Evolutionary conservation across 2,113 vertebrate genomes (phyloP), one percentile per base, ranked within the genome.

Genomic region (Grammomys dolichurus): DNA sequence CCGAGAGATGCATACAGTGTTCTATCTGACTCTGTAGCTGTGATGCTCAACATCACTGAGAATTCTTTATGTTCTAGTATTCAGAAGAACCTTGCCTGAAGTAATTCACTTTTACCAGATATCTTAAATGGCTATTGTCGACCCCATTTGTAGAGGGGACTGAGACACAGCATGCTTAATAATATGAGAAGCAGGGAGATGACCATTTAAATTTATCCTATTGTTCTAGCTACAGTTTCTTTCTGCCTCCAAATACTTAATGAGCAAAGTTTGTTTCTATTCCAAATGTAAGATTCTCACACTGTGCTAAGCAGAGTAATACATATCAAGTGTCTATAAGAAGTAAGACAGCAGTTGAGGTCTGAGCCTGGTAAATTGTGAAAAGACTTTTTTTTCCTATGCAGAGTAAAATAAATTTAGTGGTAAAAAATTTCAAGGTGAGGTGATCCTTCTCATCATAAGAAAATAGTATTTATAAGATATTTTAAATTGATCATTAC

Each of bases 401-500:
- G n/a, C 76, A 69, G 85, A 75, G 12, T 86, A 88, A 90, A 91
- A 75, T 88, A 91, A 86, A 69, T 81, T 17, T 26, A 26, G 19
- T 70, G 70, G 31, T 22, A 92, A 76, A 80, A n/a, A 65, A 78
- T 40, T 81, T 36, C 33, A 60, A 72, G 54, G 24, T 51, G 69
- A 58, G 14, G 40, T 93, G 31, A 17, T 92, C 16, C 72, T 96
- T 85, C 77, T 87, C 36, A 13, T 78, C 11, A 4, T 88, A 81
- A 89, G 56, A 69, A 87, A 96, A 72, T 70, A 76, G 1, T 54
- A 12, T 56, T 90, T 43, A 43, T 94, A 48, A 81, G 33, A 43
- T 73, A 28, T 48, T 91, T 84, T 43, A 20, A 90, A 33, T 95
- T 75, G 87, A 22, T 51, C 81, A 70, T 65, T 95, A 80, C 56